Conservation (phyloP, 1,140 invertebrate species). For the Drosophila nikananu region DNA sequence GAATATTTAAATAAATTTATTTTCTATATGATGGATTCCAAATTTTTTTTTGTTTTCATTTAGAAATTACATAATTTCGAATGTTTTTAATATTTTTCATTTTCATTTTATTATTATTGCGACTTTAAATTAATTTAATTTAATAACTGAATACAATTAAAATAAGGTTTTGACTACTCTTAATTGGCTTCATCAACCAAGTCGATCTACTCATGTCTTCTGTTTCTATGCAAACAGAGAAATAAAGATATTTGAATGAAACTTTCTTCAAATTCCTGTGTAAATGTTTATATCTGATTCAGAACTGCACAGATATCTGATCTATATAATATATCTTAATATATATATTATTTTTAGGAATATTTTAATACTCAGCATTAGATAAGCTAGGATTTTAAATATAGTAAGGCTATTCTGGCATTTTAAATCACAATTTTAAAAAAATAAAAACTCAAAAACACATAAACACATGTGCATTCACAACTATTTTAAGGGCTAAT, state of each 20-base stretch:
- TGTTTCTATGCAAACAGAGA: not conserved
- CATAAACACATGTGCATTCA: not conserved
- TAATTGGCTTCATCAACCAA: not conserved
- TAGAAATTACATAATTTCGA: not conserved
- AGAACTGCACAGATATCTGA: not conserved
- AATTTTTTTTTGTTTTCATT: too few species aligned
- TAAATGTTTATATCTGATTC: not conserved
- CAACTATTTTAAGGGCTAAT: not conserved
- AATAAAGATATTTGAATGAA: not conserved
- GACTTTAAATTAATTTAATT: not conserved
- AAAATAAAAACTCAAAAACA: not conserved
- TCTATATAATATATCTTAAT: not conserved
- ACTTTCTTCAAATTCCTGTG: not conserved
- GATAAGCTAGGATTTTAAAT: too few species aligned
- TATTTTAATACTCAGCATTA: not conserved
- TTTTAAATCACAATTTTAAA: not conserved
- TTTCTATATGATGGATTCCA: not conserved
- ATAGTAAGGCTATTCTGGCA: too few species aligned
- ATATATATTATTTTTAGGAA: not conserved
- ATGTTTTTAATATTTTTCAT: too few species aligned
- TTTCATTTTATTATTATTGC: not conserved
- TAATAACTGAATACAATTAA: not conserved
- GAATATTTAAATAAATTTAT: constrained; percentile 14
- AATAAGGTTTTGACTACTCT: not conserved
- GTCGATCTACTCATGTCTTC: not conserved